Evolutionary conservation across 1,140 invertebrate genomes (phyloP), one percentile per base, ranked within the genome.

Genomic region (Ceratina australensis): DNA sequence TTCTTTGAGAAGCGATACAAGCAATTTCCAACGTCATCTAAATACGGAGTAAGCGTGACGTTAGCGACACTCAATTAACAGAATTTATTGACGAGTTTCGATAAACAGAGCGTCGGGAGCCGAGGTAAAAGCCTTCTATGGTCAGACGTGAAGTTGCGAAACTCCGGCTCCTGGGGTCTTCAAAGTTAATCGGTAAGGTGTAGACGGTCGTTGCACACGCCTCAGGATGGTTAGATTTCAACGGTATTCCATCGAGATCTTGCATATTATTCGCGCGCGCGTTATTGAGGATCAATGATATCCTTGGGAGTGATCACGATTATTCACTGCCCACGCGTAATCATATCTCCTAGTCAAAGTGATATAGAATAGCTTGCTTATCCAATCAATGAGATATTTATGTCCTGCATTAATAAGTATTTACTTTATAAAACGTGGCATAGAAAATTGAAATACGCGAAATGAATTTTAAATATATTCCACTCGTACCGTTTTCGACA

Each of bases 241-340:
- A 67, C 56, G 18, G 16, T 60, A 28, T 60, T 24, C n/a, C 47
- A n/a, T 15, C 8, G 54, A n/a, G 47, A 69, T 24, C 42, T 49
- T 16, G 47, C n/a, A 22, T 28, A 28, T 59, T 60, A 67, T 47
- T 75, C 52, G 52, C 22, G 5, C 15, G 3, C 20, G 56, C 10
- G 57, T 77, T 76, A 71, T 60, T 26, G 66, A 60, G 57, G 49
- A 54, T 61, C 74, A 60, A 69, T 52, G 67, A 42, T 77, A 77
- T 71, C 67, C 57, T 71, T 77, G 67, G 28, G 57, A 42, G 52
- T 26, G 65, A 61, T 60, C 57, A 26, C 47, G 56, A 60, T 76
- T 59, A 50, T 60, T 33, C 12, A 5, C 47, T 49, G 20, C 74
- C 74, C 47, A 77, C 67, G 57, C 28, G 47, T n/a, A 26, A 76